phyloP scores from a whole-genome alignment of 2,888 invertebrate species.

The Spisula solida region DNA sequence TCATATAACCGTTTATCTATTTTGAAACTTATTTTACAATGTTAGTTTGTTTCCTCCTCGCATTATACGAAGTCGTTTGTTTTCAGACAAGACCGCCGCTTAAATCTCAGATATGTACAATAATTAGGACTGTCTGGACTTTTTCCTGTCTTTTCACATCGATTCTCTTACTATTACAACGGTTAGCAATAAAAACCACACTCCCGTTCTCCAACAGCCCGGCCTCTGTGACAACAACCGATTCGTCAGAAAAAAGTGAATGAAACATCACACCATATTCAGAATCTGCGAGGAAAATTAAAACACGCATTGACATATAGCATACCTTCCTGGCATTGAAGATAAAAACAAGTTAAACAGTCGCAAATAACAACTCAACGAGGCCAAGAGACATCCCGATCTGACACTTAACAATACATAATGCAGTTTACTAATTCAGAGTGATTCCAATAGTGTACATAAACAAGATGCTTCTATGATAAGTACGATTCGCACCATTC shows the following conservation, averaged over 20 bases:
- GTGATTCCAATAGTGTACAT: too few relatives aligned
- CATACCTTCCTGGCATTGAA: background rate
- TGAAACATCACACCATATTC: background rate
- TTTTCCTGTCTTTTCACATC: background rate
- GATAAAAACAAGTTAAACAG: background rate
- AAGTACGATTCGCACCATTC: too few relatives aligned
- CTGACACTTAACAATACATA: too few relatives aligned
- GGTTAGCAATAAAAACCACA: slow-evolving; percentile 26
- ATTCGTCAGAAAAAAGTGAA: background rate
- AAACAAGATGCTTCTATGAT: too few relatives aligned
- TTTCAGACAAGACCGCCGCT: background rate
- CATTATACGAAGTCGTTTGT: background rate
- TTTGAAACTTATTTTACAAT: background rate
- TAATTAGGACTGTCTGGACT: slow-evolving; percentile 18
- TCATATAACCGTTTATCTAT: background rate
- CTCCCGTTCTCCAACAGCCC: background rate
- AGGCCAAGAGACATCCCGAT: background rate
- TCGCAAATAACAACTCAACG: background rate
- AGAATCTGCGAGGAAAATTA: background rate
- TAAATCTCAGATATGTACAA: background rate
- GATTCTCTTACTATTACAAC: background rate
- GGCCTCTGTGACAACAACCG: background rate
- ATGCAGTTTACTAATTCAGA: too few relatives aligned
- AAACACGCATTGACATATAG: background rate
- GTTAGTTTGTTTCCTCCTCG: background rate